Conservation (phyloP, 1,140 invertebrate species). For the Scaptomyza hsui region DNA sequence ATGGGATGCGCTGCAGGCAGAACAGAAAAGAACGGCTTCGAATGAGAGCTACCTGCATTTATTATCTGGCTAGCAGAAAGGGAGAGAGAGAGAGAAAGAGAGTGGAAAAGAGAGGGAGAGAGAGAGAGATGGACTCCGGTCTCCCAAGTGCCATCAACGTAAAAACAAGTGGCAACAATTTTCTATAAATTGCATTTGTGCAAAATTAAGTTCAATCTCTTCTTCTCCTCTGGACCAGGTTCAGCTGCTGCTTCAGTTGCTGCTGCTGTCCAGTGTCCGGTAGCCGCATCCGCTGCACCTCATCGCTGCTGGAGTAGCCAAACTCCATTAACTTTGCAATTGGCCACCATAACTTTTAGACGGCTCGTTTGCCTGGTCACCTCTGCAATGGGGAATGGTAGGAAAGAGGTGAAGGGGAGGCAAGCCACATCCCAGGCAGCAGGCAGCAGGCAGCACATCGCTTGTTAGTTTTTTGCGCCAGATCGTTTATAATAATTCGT, state of each 20-base stretch:
- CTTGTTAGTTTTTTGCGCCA: slow-evolving; percentile 82
- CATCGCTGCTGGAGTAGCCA: slow-evolving; percentile 78
- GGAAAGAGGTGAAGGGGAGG: not conserved
- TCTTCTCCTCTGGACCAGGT: slow-evolving; percentile 19
- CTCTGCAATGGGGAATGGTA: not conserved
- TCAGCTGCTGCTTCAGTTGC: not conserved
- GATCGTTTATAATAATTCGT: slow-evolving; percentile 83
- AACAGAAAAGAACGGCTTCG: not conserved
- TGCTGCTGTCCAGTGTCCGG: slow-evolving; percentile 19
- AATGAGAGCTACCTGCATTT: slow-evolving; percentile 72
- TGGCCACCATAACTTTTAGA: slow-evolving; percentile 79
- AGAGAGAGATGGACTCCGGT: not conserved
- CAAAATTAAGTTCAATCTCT: slow-evolving; percentile 80
- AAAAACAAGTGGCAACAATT: slow-evolving; percentile 83
- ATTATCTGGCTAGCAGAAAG: slow-evolving; percentile 49
- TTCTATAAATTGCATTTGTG: slow-evolving; percentile 82
- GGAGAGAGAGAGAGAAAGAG: no score
- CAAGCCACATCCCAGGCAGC: slow-evolving; percentile 25
- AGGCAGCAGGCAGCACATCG: slow-evolving; percentile 51
- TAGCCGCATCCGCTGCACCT: slow-evolving; percentile 47
- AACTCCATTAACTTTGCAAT: slow-evolving; percentile 83
- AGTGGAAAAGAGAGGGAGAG: not conserved
- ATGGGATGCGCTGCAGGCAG: slow-evolving; percentile 72
- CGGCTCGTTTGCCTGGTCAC: slow-evolving; percentile 42
- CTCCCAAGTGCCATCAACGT: slow-evolving; percentile 73